Conservation (phyloP, 30 jellyfish, hydroid and myxozoan genomes). For the Aurelia coerulea region DNA sequence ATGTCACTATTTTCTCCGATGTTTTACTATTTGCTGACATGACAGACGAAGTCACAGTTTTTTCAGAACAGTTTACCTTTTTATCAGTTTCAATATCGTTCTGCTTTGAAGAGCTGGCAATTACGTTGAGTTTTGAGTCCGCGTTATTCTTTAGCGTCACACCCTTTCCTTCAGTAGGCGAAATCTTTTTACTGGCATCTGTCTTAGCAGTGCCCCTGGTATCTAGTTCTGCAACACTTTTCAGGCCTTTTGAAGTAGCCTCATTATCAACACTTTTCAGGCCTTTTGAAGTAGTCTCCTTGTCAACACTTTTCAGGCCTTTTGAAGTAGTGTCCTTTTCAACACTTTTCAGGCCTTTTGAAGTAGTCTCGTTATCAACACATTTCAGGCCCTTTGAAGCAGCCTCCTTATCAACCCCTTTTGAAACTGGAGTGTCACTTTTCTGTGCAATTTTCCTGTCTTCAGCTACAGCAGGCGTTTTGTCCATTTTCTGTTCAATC, state of each 20-base stretch:
- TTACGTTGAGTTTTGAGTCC: background rate
- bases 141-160: no score
- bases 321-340: background rate
- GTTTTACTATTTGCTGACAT: background rate
- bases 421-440: background rate
- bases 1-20: background rate
- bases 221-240: background rate
- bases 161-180: no score
- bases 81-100: background rate
- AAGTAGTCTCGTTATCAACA: background rate
- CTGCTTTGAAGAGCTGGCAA: slow-evolving; percentile 1
- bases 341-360: background rate
- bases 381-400: background rate
- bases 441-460: background rate
- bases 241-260: background rate
- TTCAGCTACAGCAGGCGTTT: background rate
- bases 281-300: background rate
- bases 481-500: background rate
- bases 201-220: no score
- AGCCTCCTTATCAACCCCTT: background rate
- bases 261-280: background rate
- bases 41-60: background rate
- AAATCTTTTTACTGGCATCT: no score
- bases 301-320: background rate
- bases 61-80: background rate